Percentiles rank a stretch among this genome's conserved stretches.
Evolutionary conservation across 2,113 vertebrate species (phyloP).

Genomic region (Austrofundulus limnaeus): DNA sequence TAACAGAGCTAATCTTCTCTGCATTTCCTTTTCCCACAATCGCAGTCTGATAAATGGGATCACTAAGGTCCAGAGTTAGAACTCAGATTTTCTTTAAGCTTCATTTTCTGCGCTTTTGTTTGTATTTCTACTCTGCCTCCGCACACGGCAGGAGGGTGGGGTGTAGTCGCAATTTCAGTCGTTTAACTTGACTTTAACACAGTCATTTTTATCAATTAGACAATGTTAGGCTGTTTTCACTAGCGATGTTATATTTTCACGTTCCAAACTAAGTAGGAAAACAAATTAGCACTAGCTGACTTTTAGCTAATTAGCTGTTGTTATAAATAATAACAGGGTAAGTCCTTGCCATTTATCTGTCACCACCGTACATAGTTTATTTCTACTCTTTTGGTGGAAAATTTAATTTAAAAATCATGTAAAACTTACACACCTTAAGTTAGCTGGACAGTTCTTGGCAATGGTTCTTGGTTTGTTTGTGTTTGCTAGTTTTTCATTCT

Average conservation of each 20-base stretch:
- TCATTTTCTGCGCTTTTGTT: background rate
- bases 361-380: background rate
- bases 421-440: background rate
- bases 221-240: background rate
- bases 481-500: constrained; percentile 61
- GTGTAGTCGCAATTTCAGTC: background rate
- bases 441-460: constrained; percentile 12
- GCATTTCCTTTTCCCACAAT: background rate
- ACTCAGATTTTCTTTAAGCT: background rate
- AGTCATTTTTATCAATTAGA: background rate
- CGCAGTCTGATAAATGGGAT: background rate
- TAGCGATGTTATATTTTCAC: background rate
- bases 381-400: background rate
- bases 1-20: too few relatives aligned
- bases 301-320: constrained; percentile 35
- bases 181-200: constrained; percentile 3
- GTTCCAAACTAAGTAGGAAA: constrained; percentile 2
- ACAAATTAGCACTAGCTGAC: constrained; percentile 49
- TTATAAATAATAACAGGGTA: constrained; percentile 28
- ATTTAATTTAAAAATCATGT: background rate
- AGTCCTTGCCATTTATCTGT: background rate
- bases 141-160: background rate
- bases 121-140: background rate
- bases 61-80: background rate
- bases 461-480: constrained; percentile 38